Evolutionary conservation across 1,140 invertebrate genomes (phyloP).

Genomic region (Thalassaphorura encarpata): DNA sequence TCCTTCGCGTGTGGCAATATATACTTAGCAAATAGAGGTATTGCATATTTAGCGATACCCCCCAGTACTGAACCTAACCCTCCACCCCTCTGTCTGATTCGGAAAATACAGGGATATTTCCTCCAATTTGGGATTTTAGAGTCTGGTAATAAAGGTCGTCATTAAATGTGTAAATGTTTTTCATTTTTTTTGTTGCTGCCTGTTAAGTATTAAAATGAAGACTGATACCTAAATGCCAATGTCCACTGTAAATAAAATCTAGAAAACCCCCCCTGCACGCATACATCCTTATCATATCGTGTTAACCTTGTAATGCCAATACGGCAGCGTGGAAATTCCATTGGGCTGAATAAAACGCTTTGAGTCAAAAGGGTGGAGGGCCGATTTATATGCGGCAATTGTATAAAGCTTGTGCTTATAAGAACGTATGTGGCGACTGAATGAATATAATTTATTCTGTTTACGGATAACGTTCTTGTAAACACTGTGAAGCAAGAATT

Average conservation of each 20-base stretch:
- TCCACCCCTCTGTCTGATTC: slow-evolving; percentile 1
- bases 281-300: no score
- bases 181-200: no score
- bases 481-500: background rate
- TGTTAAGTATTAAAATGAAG: no score
- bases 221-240: no score
- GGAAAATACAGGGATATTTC: background rate
- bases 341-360: slow-evolving; percentile 16
- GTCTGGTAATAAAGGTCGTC: background rate
- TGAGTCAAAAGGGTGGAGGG: slow-evolving; percentile 11
- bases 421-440: slow-evolving; percentile 7
- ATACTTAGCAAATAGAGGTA: slow-evolving; percentile 1
- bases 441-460: background rate
- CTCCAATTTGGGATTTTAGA: background rate
- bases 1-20: slow-evolving; percentile 9
- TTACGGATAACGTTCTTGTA: background rate
- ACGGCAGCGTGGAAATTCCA: slow-evolving; percentile 12
- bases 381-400: background rate
- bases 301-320: slow-evolving; percentile 10
- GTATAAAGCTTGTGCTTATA: slow-evolving; percentile 11
- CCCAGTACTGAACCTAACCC: background rate
- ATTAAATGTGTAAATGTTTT: slow-evolving; percentile 3
- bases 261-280: no score
- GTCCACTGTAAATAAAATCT: no score
- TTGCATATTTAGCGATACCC: background rate